These are phyloP conservation scores for Sicus ferrugineus DNA, from an alignment of 2,888 invertebrate genomes.

Conservation along the genomic window DNA sequence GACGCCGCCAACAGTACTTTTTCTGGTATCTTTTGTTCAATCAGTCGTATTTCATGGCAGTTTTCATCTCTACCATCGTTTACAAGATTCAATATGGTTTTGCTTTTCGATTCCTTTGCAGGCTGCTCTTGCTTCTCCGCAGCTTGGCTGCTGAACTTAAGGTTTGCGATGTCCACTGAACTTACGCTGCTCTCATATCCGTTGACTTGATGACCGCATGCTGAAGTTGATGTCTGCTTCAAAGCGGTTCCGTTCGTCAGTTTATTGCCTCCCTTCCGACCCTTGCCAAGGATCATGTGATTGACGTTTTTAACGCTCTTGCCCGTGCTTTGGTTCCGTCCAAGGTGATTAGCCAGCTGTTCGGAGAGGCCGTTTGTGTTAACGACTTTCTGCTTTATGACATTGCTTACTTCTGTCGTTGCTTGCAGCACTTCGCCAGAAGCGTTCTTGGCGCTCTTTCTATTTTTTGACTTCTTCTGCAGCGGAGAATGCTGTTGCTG, in stretches of 20 bases:
- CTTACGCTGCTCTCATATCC: slow-evolving; percentile 35
- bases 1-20: too few species aligned
- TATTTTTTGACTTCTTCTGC: slow-evolving; percentile 44
- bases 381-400: background rate
- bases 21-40: slow-evolving; percentile 10
- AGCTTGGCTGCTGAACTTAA: background rate
- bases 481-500: slow-evolving; percentile 37
- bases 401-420: background rate
- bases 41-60: slow-evolving; percentile 18
- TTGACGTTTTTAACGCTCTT: slow-evolving; percentile 36
- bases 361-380: slow-evolving; percentile 39
- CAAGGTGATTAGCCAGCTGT: slow-evolving; percentile 42
- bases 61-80: slow-evolving; percentile 21
- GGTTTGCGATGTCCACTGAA: slow-evolving; percentile 9
- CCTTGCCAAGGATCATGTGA: slow-evolving; percentile 32
- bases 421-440: background rate
- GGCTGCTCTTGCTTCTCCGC: slow-evolving; percentile 1
- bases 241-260: slow-evolving; percentile 14
- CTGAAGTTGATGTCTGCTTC: slow-evolving; percentile 12
- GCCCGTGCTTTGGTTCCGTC: slow-evolving; percentile 29
- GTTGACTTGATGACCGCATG: slow-evolving; percentile 30
- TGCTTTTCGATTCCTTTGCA: slow-evolving; percentile 41
- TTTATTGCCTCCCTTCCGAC: slow-evolving; percentile 4
- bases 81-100: too few species aligned
- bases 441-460: slow-evolving; percentile 35